phyloP scores from a whole-genome alignment of 2,113 vertebrate genomes.

The Plecturocebus donacophilus region DNA sequence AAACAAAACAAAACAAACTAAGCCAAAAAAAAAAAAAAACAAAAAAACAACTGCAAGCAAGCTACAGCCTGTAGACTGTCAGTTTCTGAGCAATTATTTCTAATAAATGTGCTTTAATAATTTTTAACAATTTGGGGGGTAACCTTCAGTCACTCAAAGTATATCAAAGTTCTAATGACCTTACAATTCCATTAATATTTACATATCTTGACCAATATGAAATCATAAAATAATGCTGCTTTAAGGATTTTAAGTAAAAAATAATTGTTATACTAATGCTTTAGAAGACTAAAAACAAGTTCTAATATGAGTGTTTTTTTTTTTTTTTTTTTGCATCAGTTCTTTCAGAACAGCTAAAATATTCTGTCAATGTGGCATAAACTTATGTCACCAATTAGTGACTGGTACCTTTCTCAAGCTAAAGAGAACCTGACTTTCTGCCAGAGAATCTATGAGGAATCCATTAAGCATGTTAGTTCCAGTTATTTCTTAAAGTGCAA shows the following conservation, averaged over 20 bases:
- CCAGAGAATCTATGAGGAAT: not conserved
- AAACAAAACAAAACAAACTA: not conserved
- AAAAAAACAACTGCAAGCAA: not conserved
- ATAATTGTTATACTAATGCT: slow-evolving; percentile 1
- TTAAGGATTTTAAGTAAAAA: slow-evolving; percentile 43
- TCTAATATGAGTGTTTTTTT: not conserved
- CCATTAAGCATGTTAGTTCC: not conserved
- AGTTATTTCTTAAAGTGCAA: slow-evolving; percentile 29
- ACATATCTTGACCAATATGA: not conserved
- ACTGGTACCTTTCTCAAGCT: not conserved
- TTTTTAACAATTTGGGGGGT: not conserved
- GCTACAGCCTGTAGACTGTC: not conserved
- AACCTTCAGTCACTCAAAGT: not conserved
- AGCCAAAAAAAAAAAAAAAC: no score
- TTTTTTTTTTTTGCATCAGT: not conserved
- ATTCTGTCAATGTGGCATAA: not conserved
- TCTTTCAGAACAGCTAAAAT: slow-evolving; percentile 17
- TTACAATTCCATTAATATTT: not conserved
- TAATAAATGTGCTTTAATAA: not conserved
- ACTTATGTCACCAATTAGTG: not conserved
- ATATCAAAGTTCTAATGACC: not conserved
- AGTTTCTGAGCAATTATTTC: not conserved
- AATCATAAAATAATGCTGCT: slow-evolving; percentile 26
- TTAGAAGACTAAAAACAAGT: not conserved
- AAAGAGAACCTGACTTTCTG: not conserved